These are phyloP conservation scores for Lampris incognitus DNA, from an alignment of 2,113 vertebrate species.

Conservation along the genomic window DNA sequence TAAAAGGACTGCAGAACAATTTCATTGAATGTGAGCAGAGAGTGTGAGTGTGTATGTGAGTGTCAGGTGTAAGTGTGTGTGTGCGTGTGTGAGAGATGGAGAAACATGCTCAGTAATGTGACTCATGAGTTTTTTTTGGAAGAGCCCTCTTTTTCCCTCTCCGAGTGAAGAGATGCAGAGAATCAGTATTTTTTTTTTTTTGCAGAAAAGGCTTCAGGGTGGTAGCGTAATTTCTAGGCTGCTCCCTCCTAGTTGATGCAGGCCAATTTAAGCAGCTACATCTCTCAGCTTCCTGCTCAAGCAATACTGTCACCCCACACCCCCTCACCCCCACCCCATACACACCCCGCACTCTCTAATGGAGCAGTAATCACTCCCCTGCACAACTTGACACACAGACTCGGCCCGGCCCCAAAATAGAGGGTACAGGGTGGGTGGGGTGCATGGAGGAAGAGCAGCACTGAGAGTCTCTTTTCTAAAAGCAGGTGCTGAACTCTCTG, in stretches of 20 bases:
- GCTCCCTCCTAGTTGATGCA: constrained; percentile 73
- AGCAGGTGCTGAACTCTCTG: constrained; percentile 82
- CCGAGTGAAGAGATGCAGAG: constrained; percentile 74
- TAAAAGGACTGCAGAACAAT: constrained; percentile 58
- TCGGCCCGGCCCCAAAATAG: constrained; percentile 79
- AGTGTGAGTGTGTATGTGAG: constrained; percentile 23
- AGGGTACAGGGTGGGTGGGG: constrained; percentile 71
- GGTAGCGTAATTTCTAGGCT: constrained; percentile 77
- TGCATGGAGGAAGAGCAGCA: constrained; percentile 72
- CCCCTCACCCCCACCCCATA: not conserved
- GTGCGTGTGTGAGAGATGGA: constrained; percentile 10
- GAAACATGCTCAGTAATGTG: constrained; percentile 53
- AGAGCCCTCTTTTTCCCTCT: constrained; percentile 49
- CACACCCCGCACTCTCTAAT: constrained; percentile 70
- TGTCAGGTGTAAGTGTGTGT: constrained; percentile 21
- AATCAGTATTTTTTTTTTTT: constrained; percentile 41
- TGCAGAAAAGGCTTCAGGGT: constrained; percentile 62
- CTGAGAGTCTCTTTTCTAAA: constrained; percentile 82
- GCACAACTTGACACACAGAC: constrained; percentile 83
- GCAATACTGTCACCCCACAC: constrained; percentile 30
- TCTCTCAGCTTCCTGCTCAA: constrained; percentile 75
- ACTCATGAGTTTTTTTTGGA: constrained; percentile 57
- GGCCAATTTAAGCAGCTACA: constrained; percentile 80
- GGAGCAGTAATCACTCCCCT: constrained; percentile 82
- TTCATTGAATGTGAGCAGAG: constrained; percentile 38